Conservation (phyloP, 2,888 invertebrate species). For the Synergus japonicus region DNA sequence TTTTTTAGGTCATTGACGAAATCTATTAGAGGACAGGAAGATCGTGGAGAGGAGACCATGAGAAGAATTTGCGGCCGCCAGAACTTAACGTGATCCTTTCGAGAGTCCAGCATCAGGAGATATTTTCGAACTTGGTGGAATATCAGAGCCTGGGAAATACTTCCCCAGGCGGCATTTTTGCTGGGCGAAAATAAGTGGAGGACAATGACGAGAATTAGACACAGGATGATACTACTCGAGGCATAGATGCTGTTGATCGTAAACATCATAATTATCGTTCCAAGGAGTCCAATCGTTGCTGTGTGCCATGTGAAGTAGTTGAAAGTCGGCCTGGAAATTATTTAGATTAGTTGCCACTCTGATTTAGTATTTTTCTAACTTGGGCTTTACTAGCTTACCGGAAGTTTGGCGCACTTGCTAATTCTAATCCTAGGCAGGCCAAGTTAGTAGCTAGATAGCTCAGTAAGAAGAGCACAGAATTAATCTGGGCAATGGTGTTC, state of each 20-base stretch:
- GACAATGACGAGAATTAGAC: constrained; percentile 90
- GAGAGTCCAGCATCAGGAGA: constrained; percentile 93
- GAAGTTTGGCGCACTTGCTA: constrained; percentile 99
- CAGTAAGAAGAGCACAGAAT: constrained; percentile 97
- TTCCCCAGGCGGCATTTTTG: constrained; percentile 93
- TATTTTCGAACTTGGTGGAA: constrained; percentile 98
- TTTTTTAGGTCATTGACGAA: constrained; percentile 99
- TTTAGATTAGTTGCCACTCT: not conserved
- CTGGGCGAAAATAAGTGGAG: constrained; percentile 94
- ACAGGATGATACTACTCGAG: constrained; percentile 90
- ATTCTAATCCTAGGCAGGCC: constrained; percentile 95
- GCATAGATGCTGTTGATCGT: constrained; percentile 95
- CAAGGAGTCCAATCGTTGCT: constrained; percentile 90
- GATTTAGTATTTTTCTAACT: not conserved
- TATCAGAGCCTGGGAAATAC: constrained; percentile 98
- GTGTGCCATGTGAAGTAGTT: constrained; percentile 97
- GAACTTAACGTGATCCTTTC: constrained; percentile 99
- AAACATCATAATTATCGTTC: constrained; percentile 95
- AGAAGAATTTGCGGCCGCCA: constrained; percentile 98
- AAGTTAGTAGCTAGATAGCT: constrained; percentile 98
- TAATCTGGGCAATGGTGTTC: constrained; percentile 96
- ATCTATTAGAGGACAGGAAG: constrained; percentile 93
- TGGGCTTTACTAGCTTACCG: constrained; percentile 79
- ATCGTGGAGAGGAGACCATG: constrained; percentile 93
- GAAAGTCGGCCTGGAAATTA: constrained; percentile 90